Conservation (phyloP, 1,140 invertebrate genomes). For the Schlechtendalia chinensis region DNA sequence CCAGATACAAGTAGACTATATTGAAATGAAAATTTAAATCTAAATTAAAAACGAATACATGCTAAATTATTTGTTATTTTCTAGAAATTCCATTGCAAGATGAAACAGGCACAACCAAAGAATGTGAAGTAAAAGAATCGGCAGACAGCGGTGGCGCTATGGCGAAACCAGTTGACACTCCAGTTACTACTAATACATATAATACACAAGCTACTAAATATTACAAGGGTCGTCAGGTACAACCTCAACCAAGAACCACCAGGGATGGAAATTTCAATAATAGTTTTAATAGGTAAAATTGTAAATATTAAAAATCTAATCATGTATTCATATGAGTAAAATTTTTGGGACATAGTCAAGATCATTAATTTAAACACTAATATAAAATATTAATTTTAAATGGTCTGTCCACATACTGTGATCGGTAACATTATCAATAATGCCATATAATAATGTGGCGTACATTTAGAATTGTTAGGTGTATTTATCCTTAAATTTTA, state of each 20-base stretch:
- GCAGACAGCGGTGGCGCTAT: not conserved
- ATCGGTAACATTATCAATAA: too few species aligned
- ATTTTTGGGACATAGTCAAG: too few species aligned
- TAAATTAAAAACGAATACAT: not conserved
- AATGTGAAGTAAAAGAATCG: constrained; percentile 10
- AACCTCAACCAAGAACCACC: constrained; percentile 18
- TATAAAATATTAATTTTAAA: too few species aligned
- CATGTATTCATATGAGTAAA: too few species aligned
- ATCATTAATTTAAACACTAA: too few species aligned
- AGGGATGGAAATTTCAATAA: constrained; percentile 22
- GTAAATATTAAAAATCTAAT: too few species aligned
- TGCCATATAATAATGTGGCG: too few species aligned
- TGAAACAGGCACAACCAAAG: constrained; percentile 12
- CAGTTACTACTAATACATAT: not conserved
- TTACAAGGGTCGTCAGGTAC: constrained; percentile 37
- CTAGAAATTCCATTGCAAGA: not conserved
- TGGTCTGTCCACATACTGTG: too few species aligned
- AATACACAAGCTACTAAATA: constrained; percentile 15
- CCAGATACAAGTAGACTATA: constrained; percentile 16
- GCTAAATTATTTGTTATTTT: not conserved
- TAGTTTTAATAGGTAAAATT: constrained; percentile 32
- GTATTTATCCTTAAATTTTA: too few species aligned
- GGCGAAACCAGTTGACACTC: not conserved
- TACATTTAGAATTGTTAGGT: too few species aligned
- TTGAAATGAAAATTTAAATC: not conserved